Conservation (phyloP, 2,888 invertebrate genomes). For the Dasypogon diadema region DNA sequence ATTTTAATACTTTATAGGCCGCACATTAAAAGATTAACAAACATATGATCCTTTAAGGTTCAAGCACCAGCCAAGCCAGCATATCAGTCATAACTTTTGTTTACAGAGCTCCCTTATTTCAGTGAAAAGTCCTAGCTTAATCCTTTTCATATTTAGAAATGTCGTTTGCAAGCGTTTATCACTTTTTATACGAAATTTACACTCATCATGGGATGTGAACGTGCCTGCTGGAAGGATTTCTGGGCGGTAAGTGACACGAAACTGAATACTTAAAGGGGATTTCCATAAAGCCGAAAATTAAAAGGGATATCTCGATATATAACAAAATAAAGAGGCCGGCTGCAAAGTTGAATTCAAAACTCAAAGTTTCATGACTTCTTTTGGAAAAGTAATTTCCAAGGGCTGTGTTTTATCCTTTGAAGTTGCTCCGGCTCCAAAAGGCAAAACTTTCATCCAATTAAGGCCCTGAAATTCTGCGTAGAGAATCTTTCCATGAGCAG, state of each 20-base stretch:
- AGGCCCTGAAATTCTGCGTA: constrained; percentile 19
- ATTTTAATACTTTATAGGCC: too few species aligned
- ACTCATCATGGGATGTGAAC: too few species aligned
- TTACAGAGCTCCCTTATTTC: too few species aligned
- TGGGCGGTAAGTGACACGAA: too few species aligned
- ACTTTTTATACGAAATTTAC: background rate
- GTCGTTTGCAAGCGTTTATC: background rate
- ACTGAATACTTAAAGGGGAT: background rate
- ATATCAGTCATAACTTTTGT: too few species aligned
- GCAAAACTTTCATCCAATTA: constrained; percentile 33
- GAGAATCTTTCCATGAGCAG: constrained; percentile 39
- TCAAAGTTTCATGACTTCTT: constrained; percentile 27
- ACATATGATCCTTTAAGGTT: too few species aligned
- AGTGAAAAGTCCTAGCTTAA: too few species aligned
- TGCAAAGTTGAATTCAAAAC: background rate
- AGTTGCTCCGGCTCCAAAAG: background rate
- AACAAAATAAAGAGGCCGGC: background rate
- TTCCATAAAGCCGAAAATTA: background rate
- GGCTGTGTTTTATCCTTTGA: constrained; percentile 22
- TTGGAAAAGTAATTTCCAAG: constrained; percentile 17
- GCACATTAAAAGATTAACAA: too few species aligned
- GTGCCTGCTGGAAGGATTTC: too few species aligned
- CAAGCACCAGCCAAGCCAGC: too few species aligned
- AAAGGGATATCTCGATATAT: background rate
- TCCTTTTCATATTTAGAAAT: too few species aligned